Conservation (phyloP, 2,797 vertebrate genomes). For the Eulemur coronatus region DNA sequence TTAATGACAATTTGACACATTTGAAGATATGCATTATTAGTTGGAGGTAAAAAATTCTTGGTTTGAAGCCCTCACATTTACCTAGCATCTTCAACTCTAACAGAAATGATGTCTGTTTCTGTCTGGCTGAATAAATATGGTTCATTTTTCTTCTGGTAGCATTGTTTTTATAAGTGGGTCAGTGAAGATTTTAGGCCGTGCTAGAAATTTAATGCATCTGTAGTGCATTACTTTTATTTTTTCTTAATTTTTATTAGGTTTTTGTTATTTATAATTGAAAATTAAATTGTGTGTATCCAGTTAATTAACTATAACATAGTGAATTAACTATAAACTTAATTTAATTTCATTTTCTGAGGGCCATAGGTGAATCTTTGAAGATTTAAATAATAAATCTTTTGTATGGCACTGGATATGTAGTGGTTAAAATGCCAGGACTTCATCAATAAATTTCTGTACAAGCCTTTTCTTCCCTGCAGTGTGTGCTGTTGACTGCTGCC, state of each 20-base stretch:
- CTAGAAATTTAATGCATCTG: neutral
- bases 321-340: neutral
- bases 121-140: neutral
- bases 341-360: neutral
- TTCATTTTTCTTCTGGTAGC: neutral
- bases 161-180: neutral
- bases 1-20: neutral
- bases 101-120: conserved; percentile 1
- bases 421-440: neutral
- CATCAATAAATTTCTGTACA: neutral
- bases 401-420: neutral
- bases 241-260: neutral
- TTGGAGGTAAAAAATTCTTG: neutral
- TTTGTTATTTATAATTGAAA: conserved; percentile 17
- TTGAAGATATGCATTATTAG: neutral
- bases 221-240: neutral
- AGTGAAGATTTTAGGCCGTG: neutral
- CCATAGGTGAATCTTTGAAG: neutral
- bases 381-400: neutral
- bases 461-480: neutral
- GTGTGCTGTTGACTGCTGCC: neutral
- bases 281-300: neutral
- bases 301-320: neutral
- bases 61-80: neutral
- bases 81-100: neutral